Percentiles rank a stretch among this genome's conserved stretches.
Evolutionary conservation across 2,888 invertebrate genomes (phyloP).

Genomic region (Noctua janthina): DNA sequence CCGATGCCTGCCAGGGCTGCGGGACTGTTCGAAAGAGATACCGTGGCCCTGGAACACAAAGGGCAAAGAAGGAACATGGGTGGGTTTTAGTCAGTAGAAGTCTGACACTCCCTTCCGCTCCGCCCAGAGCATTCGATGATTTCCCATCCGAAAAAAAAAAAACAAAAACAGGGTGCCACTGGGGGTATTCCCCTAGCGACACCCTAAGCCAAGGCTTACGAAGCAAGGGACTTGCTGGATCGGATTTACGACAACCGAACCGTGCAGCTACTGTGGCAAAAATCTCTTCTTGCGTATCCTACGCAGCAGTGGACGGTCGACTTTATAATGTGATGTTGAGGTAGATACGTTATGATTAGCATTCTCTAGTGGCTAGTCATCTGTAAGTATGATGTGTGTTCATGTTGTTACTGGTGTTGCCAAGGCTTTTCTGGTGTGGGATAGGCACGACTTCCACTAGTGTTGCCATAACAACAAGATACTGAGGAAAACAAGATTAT

Average conservation of each 20-base stretch:
- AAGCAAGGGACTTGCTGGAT: neutral
- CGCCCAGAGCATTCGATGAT: too few relatives aligned
- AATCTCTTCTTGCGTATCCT: neutral
- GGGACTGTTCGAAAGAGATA: too few relatives aligned
- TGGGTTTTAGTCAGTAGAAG: too few relatives aligned
- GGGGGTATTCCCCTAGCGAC: neutral
- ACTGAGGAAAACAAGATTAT: constrained; percentile 4
- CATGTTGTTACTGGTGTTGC: constrained; percentile 3
- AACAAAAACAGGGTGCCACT: too few relatives aligned
- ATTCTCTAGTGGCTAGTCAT: constrained; percentile 41
- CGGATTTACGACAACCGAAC: neutral
- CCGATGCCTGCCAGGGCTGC: too few relatives aligned
- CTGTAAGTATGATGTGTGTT: constrained; percentile 22
- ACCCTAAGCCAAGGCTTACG: neutral
- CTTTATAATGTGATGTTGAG: constrained; percentile 22
- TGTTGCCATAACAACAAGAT: constrained; percentile 9
- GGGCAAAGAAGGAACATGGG: too few relatives aligned
- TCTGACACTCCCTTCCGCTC: too few relatives aligned
- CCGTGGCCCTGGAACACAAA: too few relatives aligned
- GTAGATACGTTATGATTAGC: constrained; percentile 32
- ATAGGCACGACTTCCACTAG: constrained; percentile 5
- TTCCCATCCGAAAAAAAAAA: too few relatives aligned
- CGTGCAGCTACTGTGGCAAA: neutral
- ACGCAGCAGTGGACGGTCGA: neutral
- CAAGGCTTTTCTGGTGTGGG: constrained; percentile 46